Conservation (phyloP, 1,140 invertebrate genomes). For the Zaprionus inermis region DNA sequence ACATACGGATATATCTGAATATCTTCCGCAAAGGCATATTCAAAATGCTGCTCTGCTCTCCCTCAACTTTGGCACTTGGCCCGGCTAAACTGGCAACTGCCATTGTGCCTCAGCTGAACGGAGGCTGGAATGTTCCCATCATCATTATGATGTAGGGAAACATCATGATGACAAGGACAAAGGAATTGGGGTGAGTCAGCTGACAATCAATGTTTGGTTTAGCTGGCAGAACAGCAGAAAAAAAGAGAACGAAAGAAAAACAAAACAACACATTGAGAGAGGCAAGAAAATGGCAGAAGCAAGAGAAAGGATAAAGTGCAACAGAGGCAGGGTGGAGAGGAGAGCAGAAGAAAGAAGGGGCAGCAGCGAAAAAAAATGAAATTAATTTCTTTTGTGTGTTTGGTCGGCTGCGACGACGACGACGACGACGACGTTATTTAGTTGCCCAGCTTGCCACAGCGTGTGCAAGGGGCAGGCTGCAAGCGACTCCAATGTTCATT, state of each 20-base stretch:
- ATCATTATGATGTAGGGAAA: slow-evolving; percentile 5
- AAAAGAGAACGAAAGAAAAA: slow-evolving; percentile 46
- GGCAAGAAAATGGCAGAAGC: slow-evolving; percentile 26
- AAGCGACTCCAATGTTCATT: slow-evolving; percentile 76
- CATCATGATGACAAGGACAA: slow-evolving; percentile 16
- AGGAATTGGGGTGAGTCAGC: slow-evolving; percentile 36
- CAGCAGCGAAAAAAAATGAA: slow-evolving; percentile 69
- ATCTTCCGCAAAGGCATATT: neutral
- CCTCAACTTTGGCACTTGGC: slow-evolving; percentile 18
- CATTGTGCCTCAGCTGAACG: slow-evolving; percentile 28
- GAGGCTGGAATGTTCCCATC: slow-evolving; percentile 23
- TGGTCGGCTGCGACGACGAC: slow-evolving; percentile 15
- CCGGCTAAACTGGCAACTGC: slow-evolving; percentile 14
- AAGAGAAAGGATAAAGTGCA: too few relatives aligned
- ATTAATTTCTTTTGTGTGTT: slow-evolving; percentile 82
- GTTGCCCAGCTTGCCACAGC: slow-evolving; percentile 39
- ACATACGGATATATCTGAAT: neutral
- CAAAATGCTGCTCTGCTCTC: neutral
- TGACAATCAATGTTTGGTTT: slow-evolving; percentile 83
- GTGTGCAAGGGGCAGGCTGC: slow-evolving; percentile 16
- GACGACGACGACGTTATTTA: slow-evolving; percentile 57
- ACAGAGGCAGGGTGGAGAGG: too few relatives aligned
- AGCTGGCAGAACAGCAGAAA: slow-evolving; percentile 63
- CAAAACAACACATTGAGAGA: slow-evolving; percentile 71
- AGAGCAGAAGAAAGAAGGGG: neutral